A percentile compares a stretch with the other conserved stretches of the same genome.
Conservation (phyloP, 2,888 invertebrate species). For the Protophormia terraenovae region DNA sequence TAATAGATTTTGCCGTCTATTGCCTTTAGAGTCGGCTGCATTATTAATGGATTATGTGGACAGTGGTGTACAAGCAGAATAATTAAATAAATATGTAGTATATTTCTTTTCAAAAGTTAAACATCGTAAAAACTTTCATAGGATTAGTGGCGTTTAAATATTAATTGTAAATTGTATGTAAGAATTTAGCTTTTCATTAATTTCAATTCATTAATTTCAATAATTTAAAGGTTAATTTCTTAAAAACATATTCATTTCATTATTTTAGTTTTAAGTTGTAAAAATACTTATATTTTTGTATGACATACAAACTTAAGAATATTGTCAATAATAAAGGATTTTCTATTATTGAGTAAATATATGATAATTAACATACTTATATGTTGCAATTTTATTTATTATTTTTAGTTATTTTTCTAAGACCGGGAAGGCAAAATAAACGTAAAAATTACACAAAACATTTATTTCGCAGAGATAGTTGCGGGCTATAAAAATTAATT, state of each 20-base stretch:
- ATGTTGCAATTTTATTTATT: too few species aligned
- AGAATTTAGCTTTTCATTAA: background rate
- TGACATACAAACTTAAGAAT: too few species aligned
- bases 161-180: background rate
- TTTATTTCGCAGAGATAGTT: too few species aligned
- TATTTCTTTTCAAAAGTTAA: background rate
- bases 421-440: too few species aligned
- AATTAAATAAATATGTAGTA: constrained; percentile 43
- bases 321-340: too few species aligned
- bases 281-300: too few species aligned
- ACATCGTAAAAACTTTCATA: background rate
- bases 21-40: constrained; percentile 83
- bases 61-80: constrained; percentile 85
- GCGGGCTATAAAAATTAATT: too few species aligned
- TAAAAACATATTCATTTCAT: background rate
- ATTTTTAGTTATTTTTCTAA: too few species aligned
- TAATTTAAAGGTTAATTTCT: background rate
- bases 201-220: background rate
- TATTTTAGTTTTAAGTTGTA: background rate
- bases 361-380: too few species aligned
- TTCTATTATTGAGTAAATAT: too few species aligned
- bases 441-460: too few species aligned
- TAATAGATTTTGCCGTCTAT: constrained; percentile 83
- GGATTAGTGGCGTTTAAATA: background rate
- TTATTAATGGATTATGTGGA: constrained; percentile 86